These are phyloP conservation scores for Mesoligia furuncula DNA, from an alignment of 2,888 invertebrate species.

Conservation along the genomic window DNA sequence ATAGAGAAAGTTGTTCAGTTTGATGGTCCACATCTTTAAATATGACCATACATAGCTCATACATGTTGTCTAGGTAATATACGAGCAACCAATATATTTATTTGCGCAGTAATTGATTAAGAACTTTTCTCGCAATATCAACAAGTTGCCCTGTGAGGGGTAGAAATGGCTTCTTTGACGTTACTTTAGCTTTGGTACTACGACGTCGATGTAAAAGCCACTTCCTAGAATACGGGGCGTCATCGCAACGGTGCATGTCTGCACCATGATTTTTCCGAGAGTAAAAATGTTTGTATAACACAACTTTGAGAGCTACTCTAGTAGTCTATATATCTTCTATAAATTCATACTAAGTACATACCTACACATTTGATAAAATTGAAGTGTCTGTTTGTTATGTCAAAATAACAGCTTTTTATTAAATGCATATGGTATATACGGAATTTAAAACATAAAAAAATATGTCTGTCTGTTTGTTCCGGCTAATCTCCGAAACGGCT, in stretches of 20 bases:
- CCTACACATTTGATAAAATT: too few relatives aligned
- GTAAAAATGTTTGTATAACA: conserved; percentile 12
- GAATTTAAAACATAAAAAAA: too few relatives aligned
- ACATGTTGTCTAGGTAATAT: neutral
- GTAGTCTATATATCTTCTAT: too few relatives aligned
- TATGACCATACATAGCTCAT: neutral
- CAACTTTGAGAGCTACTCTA: conserved; percentile 2
- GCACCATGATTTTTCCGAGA: conserved; percentile 3
- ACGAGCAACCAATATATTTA: neutral
- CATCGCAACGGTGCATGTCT: neutral
- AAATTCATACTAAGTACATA: too few relatives aligned
- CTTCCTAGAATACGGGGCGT: conserved; percentile 21
- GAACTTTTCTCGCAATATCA: conserved; percentile 2
- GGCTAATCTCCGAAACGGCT: too few relatives aligned
- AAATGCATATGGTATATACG: too few relatives aligned
- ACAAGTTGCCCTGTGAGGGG: neutral
- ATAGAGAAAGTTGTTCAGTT: neutral
- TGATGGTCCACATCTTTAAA: neutral
- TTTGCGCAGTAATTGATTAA: conserved; percentile 7
- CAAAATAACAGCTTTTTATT: too few relatives aligned
- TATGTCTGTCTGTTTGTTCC: too few relatives aligned
- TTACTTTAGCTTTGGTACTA: neutral
- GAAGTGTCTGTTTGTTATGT: too few relatives aligned
- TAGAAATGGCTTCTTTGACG: conserved; percentile 31
- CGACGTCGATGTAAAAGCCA: conserved; percentile 16